Base-by-base conservation (phyloP, 2,888 invertebrate species). In the Heliconius erato region DNA sequence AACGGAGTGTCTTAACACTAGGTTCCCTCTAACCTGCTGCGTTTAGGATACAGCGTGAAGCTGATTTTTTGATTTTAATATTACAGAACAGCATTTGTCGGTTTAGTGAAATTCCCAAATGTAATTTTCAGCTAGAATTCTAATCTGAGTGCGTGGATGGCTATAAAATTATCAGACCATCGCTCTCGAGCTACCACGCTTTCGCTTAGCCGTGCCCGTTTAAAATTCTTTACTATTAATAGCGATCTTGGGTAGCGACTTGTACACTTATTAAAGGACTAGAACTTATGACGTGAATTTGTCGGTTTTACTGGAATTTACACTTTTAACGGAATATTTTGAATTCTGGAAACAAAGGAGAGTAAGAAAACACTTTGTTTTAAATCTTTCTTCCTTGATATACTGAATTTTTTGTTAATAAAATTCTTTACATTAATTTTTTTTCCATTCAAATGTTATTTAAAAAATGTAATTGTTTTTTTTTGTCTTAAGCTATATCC, bases 221-320 rank as follows among this genome's bases (percentile, higher is more conserved):
- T 82, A 74, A 79, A 82, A 82, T 82, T 82, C 82, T 82, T 82
- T 82, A 68, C 79, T 79, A 82, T 82, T 79, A 82, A 82, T 82
- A 82, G 79, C 74, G 74, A 67, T 54, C 65, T 49, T 79, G 63
- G 40, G 6, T 69, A 80, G 74, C 65, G 72, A 65, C 65, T 71
- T 28, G 76, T 63, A 40, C 59, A 59, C 81, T 71, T 67, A 74
- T 71, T 67, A 74, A 78, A 82, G 49, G 49, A 32, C n/a, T 78
- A 78, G 6, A 63, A 78, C 63, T 81, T 81, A 77, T 59, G 40
- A 32, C 28, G 23, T 79, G 16, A 19, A 54, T 54, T 32, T 23
- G 28, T 23, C 12, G 19, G 32, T 1, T 12, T 40, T n/a, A 74
- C 23, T 54, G 11, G 5, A 74, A 26, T 74, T 32, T 72, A 11